phyloP scores from a whole-genome alignment of 2,888 invertebrate species.

The Hemicrepidius hirtus region DNA sequence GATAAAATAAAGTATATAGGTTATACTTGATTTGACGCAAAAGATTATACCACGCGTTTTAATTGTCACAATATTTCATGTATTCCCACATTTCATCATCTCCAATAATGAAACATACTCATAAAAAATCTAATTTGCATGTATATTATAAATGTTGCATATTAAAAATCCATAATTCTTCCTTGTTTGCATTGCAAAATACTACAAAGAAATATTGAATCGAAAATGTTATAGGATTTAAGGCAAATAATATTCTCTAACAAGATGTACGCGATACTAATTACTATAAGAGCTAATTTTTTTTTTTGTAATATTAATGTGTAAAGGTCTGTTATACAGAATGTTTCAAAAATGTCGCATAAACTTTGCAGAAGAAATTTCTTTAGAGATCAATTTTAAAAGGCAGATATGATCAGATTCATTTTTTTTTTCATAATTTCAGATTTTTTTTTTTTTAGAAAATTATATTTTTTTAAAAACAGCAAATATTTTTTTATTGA shows the following conservation, averaged over 20 bases:
- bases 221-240: neutral
- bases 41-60: neutral
- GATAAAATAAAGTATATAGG: neutral
- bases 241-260: conserved; percentile 3
- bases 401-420: too few species aligned
- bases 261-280: too few species aligned
- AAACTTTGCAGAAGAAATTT: too few species aligned
- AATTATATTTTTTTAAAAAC: too few species aligned
- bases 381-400: too few species aligned
- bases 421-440: too few species aligned
- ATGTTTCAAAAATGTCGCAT: too few species aligned
- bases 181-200: neutral
- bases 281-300: too few species aligned
- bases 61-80: neutral
- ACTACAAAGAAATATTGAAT: neutral
- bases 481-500: too few species aligned
- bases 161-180: conserved; percentile 2
- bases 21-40: neutral
- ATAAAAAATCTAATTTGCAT: conserved; percentile 11
- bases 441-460: too few species aligned
- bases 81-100: conserved; percentile 6
- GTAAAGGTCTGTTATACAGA: too few species aligned
- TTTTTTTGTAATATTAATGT: too few species aligned
- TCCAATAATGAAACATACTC: neutral
- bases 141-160: conserved; percentile 7